Evolutionary conservation across 1,140 invertebrate species (phyloP).

Genomic region (Augochlora pura): DNA sequence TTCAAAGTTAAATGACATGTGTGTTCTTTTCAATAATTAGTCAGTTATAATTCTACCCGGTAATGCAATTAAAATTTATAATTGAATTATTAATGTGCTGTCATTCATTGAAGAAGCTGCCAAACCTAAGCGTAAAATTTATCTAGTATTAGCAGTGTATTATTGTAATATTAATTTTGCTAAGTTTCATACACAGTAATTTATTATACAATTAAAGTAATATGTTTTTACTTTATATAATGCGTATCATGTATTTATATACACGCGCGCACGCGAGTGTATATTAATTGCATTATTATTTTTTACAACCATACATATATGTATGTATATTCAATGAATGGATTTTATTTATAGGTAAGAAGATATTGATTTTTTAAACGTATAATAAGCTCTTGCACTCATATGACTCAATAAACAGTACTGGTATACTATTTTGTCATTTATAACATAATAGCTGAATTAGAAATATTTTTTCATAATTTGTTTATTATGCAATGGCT

Average conservation of each 20-base stretch:
- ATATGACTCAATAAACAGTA: background rate
- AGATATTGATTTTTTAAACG: slow-evolving; percentile 42
- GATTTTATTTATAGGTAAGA: slow-evolving; percentile 40
- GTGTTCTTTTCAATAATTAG: slow-evolving; percentile 13
- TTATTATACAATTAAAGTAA: background rate
- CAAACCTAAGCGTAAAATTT: slow-evolving; percentile 43
- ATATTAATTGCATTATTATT: slow-evolving; percentile 32
- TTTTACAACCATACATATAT: slow-evolving; percentile 21
- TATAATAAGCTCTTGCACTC: slow-evolving; percentile 10
- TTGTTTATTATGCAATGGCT: slow-evolving; percentile 24
- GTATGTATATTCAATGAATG: slow-evolving; percentile 18
- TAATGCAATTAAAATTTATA: slow-evolving; percentile 30
- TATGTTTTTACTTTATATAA: slow-evolving; percentile 13
- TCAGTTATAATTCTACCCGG: slow-evolving; percentile 5
- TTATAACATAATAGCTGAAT: slow-evolving; percentile 30
- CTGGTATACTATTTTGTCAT: slow-evolving; percentile 3
- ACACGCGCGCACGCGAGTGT: background rate
- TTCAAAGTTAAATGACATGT: background rate
- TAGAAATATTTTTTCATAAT: slow-evolving; percentile 20
- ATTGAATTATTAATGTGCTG: slow-evolving; percentile 32
- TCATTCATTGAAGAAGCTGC: slow-evolving; percentile 33
- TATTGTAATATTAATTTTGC: slow-evolving; percentile 45
- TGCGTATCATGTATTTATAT: slow-evolving; percentile 32
- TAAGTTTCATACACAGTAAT: slow-evolving; percentile 45
- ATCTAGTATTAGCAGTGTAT: slow-evolving; percentile 29